A percentile compares a stretch with the other conserved stretches of the same genome.
Evolutionary conservation across 2,113 vertebrate species (phyloP).

Genomic region (Myiozetetes cayanensis): DNA sequence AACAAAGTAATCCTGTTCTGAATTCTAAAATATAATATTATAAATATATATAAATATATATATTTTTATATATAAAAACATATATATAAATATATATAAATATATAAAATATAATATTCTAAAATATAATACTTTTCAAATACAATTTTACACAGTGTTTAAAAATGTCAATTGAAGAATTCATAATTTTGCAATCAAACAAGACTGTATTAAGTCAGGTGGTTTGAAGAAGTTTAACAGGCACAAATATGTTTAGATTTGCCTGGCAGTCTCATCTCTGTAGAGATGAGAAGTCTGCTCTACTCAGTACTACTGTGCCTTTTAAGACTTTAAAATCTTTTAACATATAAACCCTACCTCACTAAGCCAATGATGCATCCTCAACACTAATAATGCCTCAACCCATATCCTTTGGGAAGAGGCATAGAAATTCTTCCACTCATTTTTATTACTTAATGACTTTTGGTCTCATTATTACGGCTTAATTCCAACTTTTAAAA

Average conservation of each 20-base stretch:
- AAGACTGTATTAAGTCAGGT: neutral
- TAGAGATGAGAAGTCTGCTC: neutral
- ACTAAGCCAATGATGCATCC: neutral
- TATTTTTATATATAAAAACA: too few relatives aligned
- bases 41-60: too few relatives aligned
- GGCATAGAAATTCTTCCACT: neutral
- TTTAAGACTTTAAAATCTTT: neutral
- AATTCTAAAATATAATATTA: neutral
- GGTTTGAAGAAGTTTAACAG: neutral
- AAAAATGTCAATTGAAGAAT: neutral
- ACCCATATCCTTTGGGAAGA: neutral
- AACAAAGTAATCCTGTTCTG: neutral
- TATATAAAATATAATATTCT: too few relatives aligned
- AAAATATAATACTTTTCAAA: neutral
- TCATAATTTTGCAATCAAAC: neutral
- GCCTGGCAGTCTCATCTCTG: neutral
- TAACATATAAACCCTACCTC: neutral
- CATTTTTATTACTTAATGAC: neutral
- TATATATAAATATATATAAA: too few relatives aligned
- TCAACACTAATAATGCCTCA: neutral
- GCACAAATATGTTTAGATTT: neutral
- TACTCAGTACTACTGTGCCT: neutral
- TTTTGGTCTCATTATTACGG: neutral
- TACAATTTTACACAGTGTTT: neutral
- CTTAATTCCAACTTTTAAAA: neutral